Percentiles rank a stretch among this genome's conserved stretches.
Evolutionary conservation across 2,888 invertebrate species (phyloP).

Genomic region (Plemyria rubiginata): DNA sequence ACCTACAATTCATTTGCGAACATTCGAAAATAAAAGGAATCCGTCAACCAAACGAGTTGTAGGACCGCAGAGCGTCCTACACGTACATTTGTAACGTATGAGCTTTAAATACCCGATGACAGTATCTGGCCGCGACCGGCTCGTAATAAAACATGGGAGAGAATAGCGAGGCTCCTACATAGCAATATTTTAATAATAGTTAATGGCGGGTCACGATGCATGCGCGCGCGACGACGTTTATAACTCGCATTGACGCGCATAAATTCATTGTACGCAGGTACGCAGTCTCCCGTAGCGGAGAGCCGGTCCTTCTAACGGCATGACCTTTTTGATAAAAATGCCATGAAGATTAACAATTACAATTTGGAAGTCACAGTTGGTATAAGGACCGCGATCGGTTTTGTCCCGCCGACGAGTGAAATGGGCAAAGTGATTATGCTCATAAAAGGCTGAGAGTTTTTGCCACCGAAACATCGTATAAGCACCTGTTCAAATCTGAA

Average conservation of each 20-base stretch:
- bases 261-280: conserved; percentile 69
- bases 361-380: conserved; percentile 32
- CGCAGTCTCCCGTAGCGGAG: conserved; percentile 64
- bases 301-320: conserved; percentile 46
- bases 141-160: conserved; percentile 80
- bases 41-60: conserved; percentile 59
- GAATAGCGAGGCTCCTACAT: conserved; percentile 78
- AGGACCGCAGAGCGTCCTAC: conserved; percentile 64
- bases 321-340: conserved; percentile 65
- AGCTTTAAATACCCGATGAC: conserved; percentile 80
- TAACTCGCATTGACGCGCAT: conserved; percentile 79
- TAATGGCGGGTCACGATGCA: conserved; percentile 79
- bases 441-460: conserved; percentile 65
- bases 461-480: conserved; percentile 64
- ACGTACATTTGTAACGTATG: conserved; percentile 77
- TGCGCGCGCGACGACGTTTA: conserved; percentile 77
- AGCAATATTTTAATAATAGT: conserved; percentile 84
- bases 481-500: conserved; percentile 66
- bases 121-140: conserved; percentile 70
- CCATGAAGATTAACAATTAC: conserved; percentile 55
- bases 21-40: conserved; percentile 66
- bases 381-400: conserved; percentile 41
- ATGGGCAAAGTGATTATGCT: conserved; percentile 60
- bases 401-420: conserved; percentile 58
- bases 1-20: conserved; percentile 74